Evolutionary conservation across 2,797 vertebrate species (phyloP).

Genomic region (Choloepus didactylus): DNA sequence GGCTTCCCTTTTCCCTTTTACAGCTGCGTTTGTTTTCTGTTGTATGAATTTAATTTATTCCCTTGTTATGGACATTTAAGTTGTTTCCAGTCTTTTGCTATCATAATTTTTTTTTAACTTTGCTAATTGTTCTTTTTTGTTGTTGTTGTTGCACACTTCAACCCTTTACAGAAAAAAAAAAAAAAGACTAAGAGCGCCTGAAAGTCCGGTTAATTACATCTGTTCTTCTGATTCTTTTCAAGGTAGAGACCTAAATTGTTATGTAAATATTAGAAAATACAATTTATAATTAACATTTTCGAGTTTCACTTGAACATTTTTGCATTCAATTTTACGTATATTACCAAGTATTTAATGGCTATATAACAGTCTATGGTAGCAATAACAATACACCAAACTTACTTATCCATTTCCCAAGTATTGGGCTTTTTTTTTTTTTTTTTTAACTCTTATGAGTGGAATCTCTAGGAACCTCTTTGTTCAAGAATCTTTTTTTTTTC

Average conservation of each 20-base stretch:
- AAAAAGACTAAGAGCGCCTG: slow-evolving; percentile 19
- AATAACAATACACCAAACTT: slow-evolving; percentile 47
- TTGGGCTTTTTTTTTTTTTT: not conserved
- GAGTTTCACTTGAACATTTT: slow-evolving; percentile 54
- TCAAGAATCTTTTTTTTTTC: not conserved
- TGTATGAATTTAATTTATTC: not conserved
- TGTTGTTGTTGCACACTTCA: slow-evolving; percentile 66
- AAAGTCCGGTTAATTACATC: slow-evolving; percentile 51
- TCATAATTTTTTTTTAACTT: not conserved
- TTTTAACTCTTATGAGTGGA: not conserved
- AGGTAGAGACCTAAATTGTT: slow-evolving; percentile 32
- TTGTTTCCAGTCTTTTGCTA: not conserved
- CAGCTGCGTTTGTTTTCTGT: not conserved
- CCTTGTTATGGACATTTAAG: not conserved
- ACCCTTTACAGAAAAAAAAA: slow-evolving; percentile 59
- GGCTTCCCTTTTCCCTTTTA: not conserved
- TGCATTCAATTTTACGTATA: slow-evolving; percentile 46
- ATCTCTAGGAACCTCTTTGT: slow-evolving; percentile 2
- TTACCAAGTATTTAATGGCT: slow-evolving; percentile 27
- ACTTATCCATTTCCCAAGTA: slow-evolving; percentile 25
- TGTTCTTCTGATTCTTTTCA: slow-evolving; percentile 32
- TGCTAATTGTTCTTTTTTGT: slow-evolving; percentile 62
- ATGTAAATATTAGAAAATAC: slow-evolving; percentile 52
- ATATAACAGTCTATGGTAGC: slow-evolving; percentile 17
- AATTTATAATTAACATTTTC: slow-evolving; percentile 51